Base-by-base conservation (phyloP, 2,113 vertebrate species). In the Enhydra lutris region DNA sequence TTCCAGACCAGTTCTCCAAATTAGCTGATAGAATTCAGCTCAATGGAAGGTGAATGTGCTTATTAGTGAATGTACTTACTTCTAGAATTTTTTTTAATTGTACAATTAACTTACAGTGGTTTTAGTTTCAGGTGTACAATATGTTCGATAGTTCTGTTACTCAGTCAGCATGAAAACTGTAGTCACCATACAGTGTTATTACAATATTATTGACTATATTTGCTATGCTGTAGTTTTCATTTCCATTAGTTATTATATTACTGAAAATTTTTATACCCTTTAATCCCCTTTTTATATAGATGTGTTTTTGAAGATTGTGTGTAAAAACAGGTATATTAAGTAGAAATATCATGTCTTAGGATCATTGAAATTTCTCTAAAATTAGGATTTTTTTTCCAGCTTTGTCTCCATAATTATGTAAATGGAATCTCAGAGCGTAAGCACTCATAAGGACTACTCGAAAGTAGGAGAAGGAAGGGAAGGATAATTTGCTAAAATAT, bases 21-120 rank as follows among this genome's bases (percentile, higher is more conserved):
- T 98, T 99, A 97, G 99, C 99, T 3, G 99, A 99, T 98, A 99
- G 99, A 98, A 99, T 99, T 97, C 99, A 99, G 69, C 99, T 99
- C 95, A 99, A 99, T 3, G 99, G 99, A 98, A 99, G 99, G 99
- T 99, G 93, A 98, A 94, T 18, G 3, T 6, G 0, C 76, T 78
- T 67, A 13, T 12, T 15, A 86, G 24, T 73, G 26, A 81, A 76
- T 86, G 45, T 55, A 26, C 67, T 90, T 79, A 36, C 65, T 83
- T 84, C 26, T 45, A 39, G 6, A n/a, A 47, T 47, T 76, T 42
- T 76, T 47, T 76, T 47, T 9, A 47, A 24, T 69, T 47, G 42
- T 47, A 18, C 17, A 76, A 29, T 47, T 76, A 45, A 17, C 23
- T 24, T 31, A 31, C 26, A 45, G 1, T 9, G 14, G 26, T 76